These are phyloP conservation scores for Actias luna DNA, from an alignment of 2,888 invertebrate species.

Conservation along the genomic window DNA sequence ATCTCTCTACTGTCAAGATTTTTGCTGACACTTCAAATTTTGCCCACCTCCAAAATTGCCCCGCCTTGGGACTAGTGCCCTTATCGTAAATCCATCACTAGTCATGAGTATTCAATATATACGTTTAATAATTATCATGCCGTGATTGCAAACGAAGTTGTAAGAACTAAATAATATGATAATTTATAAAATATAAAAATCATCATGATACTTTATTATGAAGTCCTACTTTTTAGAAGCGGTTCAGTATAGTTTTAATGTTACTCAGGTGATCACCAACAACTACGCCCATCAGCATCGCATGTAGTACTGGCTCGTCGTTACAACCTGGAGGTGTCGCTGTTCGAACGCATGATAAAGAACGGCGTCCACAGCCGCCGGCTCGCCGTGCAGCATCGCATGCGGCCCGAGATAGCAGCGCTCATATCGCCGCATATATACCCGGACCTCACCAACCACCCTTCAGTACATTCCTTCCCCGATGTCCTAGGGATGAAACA, in stretches of 20 bases:
- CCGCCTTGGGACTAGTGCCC: no score
- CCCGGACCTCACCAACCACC: slow-evolving; percentile 82
- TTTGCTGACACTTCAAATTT: no score
- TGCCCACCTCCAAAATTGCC: no score
- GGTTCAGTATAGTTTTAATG: background rate
- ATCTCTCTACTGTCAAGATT: no score
- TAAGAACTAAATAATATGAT: no score
- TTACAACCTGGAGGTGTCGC: slow-evolving; percentile 87
- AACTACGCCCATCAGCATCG: slow-evolving; percentile 87
- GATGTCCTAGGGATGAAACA: slow-evolving; percentile 81
- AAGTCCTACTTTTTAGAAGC: background rate
- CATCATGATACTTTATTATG: no score
- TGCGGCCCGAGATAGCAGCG: slow-evolving; percentile 83
- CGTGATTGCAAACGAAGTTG: no score
- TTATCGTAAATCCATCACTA: no score
- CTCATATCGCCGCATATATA: slow-evolving; percentile 87
- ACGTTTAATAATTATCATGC: no score
- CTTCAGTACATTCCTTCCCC: slow-evolving; percentile 80
- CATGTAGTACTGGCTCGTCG: slow-evolving; percentile 84
- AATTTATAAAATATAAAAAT: no score
- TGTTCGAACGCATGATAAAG: slow-evolving; percentile 90
- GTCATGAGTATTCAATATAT: no score
- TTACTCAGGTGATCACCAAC: slow-evolving; percentile 88
- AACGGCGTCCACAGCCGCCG: slow-evolving; percentile 84
- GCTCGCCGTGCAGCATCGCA: slow-evolving; percentile 88